These are phyloP conservation scores for Xestia ashworthii DNA, from an alignment of 2,888 invertebrate genomes.

Conservation along the genomic window DNA sequence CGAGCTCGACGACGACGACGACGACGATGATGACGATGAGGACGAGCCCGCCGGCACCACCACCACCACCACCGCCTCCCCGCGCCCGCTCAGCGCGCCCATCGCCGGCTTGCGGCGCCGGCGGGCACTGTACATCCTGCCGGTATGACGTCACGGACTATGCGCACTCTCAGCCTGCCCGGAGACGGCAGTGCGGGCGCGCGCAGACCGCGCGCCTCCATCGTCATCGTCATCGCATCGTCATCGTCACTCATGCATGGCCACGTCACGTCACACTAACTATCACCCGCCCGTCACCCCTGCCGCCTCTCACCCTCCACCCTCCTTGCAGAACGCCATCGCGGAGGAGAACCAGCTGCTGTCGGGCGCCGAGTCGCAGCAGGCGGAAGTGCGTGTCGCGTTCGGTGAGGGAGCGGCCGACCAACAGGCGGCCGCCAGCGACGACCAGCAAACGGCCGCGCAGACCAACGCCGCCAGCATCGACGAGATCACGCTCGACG, in stretches of 20 bases:
- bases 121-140: constrained; percentile 82
- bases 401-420: constrained; percentile 84
- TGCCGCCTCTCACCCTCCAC: constrained; percentile 14
- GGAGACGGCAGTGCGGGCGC: constrained; percentile 84
- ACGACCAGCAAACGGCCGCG: constrained; percentile 89
- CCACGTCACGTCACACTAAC: constrained; percentile 65
- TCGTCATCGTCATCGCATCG: constrained; percentile 75
- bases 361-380: constrained; percentile 91
- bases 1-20: constrained; percentile 89
- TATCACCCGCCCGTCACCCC: constrained; percentile 49
- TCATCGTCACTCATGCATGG: constrained; percentile 69
- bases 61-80: constrained; percentile 60
- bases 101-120: constrained; percentile 73
- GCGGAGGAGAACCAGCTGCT: constrained; percentile 88
- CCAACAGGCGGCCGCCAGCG: constrained; percentile 72
- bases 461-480: constrained; percentile 92
- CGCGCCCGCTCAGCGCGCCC: constrained; percentile 58
- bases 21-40: constrained; percentile 91
- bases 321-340: constrained; percentile 80
- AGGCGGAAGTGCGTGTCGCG: constrained; percentile 92
- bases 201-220: constrained; percentile 77
- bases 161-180: constrained; percentile 88
- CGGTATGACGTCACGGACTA: constrained; percentile 83
- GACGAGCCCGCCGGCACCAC: constrained; percentile 81
- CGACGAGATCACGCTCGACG: constrained; percentile 93